Percentiles rank a stretch among this genome's conserved stretches.
phyloP scores from a whole-genome alignment of 1,140 invertebrate species.

The Pachyrhynchus sulphureomaculatus region DNA sequence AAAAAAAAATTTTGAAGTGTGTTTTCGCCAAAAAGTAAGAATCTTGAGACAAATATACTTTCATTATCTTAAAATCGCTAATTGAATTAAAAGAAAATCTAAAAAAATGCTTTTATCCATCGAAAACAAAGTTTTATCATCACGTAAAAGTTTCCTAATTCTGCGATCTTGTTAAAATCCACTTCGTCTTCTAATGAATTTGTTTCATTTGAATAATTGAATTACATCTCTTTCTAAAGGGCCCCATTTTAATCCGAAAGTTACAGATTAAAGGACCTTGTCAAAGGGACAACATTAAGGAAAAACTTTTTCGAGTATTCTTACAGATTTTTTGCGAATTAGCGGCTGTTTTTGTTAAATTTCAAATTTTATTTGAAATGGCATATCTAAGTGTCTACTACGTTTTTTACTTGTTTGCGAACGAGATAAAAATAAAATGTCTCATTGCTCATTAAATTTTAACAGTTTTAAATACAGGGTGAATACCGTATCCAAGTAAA shows the following conservation, averaged over 20 bases:
- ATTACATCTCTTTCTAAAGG: conserved; percentile 26
- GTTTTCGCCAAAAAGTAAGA: no score
- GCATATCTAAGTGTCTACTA: no score
- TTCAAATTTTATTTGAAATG: background rate
- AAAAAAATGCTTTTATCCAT: background rate
- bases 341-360: background rate
- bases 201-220: conserved; percentile 36
- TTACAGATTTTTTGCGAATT: conserved; percentile 4
- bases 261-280: conserved; percentile 27
- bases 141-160: conserved; percentile 17
- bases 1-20: no score
- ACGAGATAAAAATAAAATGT: no score
- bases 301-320: conserved; percentile 1
- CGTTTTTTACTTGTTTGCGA: no score
- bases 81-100: conserved; percentile 6
- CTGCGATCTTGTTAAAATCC: conserved; percentile 32
- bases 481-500: no score
- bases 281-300: conserved; percentile 17
- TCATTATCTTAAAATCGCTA: conserved; percentile 16
- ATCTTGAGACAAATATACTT: no score
- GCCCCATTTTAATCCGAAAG: conserved; percentile 27
- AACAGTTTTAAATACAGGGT: no score
- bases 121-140: conserved; percentile 1
- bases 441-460: no score
- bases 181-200: conserved; percentile 32